Conservation (phyloP, 2,113 vertebrate species). For the Amphiprion percula region DNA sequence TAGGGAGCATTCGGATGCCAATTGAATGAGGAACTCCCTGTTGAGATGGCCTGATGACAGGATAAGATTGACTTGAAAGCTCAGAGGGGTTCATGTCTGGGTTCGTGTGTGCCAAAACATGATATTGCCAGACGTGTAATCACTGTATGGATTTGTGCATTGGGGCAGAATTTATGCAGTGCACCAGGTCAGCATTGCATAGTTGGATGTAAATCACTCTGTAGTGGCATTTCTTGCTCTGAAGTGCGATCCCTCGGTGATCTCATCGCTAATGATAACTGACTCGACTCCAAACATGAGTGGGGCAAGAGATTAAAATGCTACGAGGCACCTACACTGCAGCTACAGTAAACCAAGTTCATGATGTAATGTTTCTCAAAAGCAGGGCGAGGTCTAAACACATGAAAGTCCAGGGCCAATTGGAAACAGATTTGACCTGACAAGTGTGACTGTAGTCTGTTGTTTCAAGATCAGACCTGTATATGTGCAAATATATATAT, state of each 20-base stretch:
- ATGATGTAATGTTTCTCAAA: constrained; percentile 82
- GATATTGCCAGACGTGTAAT: constrained; percentile 72
- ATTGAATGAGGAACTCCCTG: constrained; percentile 65
- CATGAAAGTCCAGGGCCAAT: constrained; percentile 73
- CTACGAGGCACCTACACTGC: constrained; percentile 61
- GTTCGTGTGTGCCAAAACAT: constrained; percentile 53
- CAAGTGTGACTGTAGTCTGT: constrained; percentile 75
- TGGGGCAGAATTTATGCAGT: constrained; percentile 10
- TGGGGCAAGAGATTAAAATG: constrained; percentile 63
- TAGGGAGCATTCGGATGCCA: constrained; percentile 58
- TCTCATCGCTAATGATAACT: constrained; percentile 71
- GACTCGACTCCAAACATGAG: constrained; percentile 68
- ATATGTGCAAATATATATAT: constrained; percentile 21
- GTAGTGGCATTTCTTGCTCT: constrained; percentile 45
- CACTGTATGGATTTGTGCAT: constrained; percentile 36
- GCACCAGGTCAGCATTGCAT: constrained; percentile 27
- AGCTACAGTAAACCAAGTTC: constrained; percentile 63
- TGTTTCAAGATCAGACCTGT: constrained; percentile 68
- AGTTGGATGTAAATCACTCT: constrained; percentile 13
- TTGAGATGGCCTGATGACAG: constrained; percentile 73
- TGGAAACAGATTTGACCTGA: constrained; percentile 82
- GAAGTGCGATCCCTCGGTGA: constrained; percentile 43
- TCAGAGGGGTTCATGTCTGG: constrained; percentile 68
- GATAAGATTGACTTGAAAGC: constrained; percentile 67
- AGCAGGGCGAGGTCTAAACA: constrained; percentile 75